Evolutionary conservation across 2,113 vertebrate species (phyloP).

Genomic region (Cacatua alba): DNA sequence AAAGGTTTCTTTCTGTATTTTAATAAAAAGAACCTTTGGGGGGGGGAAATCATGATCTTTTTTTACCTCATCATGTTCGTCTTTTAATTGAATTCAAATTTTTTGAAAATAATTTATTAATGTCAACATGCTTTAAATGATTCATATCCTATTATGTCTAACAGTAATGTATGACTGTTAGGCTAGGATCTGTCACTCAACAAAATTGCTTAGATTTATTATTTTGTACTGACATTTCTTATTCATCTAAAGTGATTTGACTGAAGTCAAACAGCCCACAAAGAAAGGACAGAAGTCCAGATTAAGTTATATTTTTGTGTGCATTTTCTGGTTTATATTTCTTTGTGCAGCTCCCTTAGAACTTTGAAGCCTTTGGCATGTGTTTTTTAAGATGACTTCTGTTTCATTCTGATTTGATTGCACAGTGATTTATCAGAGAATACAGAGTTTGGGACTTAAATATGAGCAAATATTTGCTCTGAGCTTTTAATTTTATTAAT

Average conservation of each 20-base stretch:
- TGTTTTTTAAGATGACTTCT: background rate
- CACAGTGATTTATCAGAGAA: background rate
- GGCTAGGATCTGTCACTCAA: slow-evolving; percentile 3
- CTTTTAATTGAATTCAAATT: background rate
- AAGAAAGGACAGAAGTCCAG: background rate
- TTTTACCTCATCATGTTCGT: background rate
- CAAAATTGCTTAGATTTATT: slow-evolving; percentile 17
- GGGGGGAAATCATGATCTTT: background rate
- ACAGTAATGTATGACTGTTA: background rate
- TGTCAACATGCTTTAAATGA: background rate
- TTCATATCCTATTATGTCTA: background rate
- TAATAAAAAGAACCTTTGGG: background rate
- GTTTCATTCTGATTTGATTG: background rate
- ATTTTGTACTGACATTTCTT: slow-evolving; percentile 20
- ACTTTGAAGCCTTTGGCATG: background rate
- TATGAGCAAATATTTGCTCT: background rate
- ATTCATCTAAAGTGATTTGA: background rate
- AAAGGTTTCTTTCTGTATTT: slow-evolving; percentile 38
- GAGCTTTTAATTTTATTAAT: background rate
- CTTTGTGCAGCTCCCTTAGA: background rate
- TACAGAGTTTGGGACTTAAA: background rate
- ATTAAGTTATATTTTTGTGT: background rate
- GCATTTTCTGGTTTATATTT: background rate
- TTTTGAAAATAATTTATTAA: background rate
- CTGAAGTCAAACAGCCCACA: background rate